phyloP scores from a whole-genome alignment of 35 echinoderm and acorn worm species.

The Chiridota heheva region DNA sequence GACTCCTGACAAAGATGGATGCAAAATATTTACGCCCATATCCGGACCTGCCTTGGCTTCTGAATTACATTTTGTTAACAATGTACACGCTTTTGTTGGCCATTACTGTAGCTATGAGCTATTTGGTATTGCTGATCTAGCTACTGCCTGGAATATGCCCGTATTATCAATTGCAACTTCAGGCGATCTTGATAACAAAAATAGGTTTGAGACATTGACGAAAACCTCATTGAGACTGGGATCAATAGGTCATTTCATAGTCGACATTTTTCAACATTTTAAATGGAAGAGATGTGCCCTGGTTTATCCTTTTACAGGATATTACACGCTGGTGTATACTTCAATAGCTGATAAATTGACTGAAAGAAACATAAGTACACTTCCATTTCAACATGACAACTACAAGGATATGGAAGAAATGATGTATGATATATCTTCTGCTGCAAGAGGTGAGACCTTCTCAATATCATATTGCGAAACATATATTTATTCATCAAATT shows the following conservation, averaged over 20 bases:
- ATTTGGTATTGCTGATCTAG: constrained; percentile 43
- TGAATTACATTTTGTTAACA: neutral
- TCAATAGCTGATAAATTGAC: too few species aligned
- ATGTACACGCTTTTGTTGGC: constrained; percentile 55
- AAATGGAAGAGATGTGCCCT: neutral
- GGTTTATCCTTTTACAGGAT: too few species aligned
- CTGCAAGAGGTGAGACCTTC: too few species aligned
- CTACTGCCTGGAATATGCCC: constrained; percentile 68
- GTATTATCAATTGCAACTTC: constrained; percentile 62
- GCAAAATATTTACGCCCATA: too few species aligned
- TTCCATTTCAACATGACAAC: too few species aligned
- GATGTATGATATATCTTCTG: too few species aligned
- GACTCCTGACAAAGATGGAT: too few species aligned
- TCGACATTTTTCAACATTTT: constrained; percentile 13
- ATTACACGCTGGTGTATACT: too few species aligned
- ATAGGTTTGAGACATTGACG: constrained; percentile 55
- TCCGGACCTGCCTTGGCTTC: constrained; percentile 34
- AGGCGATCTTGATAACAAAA: constrained; percentile 45
- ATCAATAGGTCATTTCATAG: constrained; percentile 5
- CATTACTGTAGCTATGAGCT: constrained; percentile 57
- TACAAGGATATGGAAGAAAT: too few species aligned
- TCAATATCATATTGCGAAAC: too few species aligned
- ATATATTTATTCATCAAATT: too few species aligned
- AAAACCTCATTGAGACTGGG: constrained; percentile 44
- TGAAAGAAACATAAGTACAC: too few species aligned